A percentile compares a stretch with the other conserved stretches of the same genome.
Conservation (phyloP, 2,113 vertebrate genomes). For the Regulus satrapa region DNA sequence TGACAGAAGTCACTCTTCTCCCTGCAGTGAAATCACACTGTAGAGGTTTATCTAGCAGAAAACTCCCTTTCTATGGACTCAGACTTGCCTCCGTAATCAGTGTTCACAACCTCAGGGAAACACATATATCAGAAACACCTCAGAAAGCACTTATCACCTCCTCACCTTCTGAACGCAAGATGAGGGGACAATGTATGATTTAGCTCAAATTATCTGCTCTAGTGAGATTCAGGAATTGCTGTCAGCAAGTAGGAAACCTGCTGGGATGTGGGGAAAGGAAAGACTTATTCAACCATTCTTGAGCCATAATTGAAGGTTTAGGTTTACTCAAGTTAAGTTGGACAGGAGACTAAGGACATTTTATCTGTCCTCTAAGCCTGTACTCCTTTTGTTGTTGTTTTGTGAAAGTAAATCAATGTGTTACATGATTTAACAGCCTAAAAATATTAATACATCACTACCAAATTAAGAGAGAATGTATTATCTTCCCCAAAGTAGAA, state of each 20-base stretch:
- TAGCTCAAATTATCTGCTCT: not conserved
- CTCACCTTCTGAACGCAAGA: accelerated
- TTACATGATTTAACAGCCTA: not conserved
- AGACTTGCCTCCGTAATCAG: not conserved
- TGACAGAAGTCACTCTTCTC: not conserved
- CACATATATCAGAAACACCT: not conserved
- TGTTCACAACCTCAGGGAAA: not conserved
- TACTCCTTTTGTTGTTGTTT: not conserved
- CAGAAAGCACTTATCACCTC: not conserved
- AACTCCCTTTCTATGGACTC: not conserved
- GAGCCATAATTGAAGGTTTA: conserved; percentile 1
- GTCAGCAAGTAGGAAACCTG: not conserved
- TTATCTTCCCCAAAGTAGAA: not conserved
- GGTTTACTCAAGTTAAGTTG: not conserved
- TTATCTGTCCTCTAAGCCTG: not conserved
- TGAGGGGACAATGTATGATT: not conserved
- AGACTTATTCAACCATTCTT: not conserved
- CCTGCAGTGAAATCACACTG: not conserved
- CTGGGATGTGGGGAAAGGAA: not conserved
- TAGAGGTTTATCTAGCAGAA: not conserved
- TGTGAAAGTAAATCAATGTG: not conserved
- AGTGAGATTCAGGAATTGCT: not conserved
- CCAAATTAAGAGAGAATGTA: not conserved
- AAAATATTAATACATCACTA: not conserved
- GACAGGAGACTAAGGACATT: not conserved